Base-by-base conservation (phyloP, 2,113 vertebrate genomes). In the Prionailurus viverrinus region DNA sequence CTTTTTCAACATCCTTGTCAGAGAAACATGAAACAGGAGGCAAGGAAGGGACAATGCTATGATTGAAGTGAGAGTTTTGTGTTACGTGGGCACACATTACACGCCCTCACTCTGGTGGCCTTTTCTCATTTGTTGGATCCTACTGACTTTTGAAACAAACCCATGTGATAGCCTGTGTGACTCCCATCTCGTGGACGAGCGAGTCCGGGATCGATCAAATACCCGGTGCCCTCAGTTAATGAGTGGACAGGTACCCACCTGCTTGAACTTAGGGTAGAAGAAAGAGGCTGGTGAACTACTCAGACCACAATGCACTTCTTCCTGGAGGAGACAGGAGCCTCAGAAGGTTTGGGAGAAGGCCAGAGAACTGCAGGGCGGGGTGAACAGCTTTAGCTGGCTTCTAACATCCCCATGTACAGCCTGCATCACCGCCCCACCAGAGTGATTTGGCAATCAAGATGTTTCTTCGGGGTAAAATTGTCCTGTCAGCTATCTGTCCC, bases 21-120 rank as follows among this genome's bases (percentile, higher is more conserved):
- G 27, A 18, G 53, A 18, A 65, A 23, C 16, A 25, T 4, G 16
- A 45, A 87, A 58, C 15, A 25, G 25, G 69, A 93, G 16, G 31
- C 21, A 3, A 86, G 33, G 19, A 15, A 13, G 13, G 25, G 19
- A 19, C 45, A 3, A 18, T 14, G 16, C 9, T 1, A 0, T 11
- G 51, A 36, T 5, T 4, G 12, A 27, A 63, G 29, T 0, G 2
- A 16, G 53, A 25, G 0, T 29, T 11, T 13, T 12, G 1, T 12
- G 15, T 36, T 18, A 29, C 0, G 6, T 4, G 1, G 41, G 12
- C 48, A 0, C 29, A 0, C 1, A 8, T 1, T 4, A 4, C 1
- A 1, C 25, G 4, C 4, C 29, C 33, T 83, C 33, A 5, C 19
- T 11, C 5, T 14, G 23, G 11, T 11, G 76, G 3, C 11, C 1